phyloP scores from a whole-genome alignment of 92 coral and sea anemone species.

The Phenganax marumi region DNA sequence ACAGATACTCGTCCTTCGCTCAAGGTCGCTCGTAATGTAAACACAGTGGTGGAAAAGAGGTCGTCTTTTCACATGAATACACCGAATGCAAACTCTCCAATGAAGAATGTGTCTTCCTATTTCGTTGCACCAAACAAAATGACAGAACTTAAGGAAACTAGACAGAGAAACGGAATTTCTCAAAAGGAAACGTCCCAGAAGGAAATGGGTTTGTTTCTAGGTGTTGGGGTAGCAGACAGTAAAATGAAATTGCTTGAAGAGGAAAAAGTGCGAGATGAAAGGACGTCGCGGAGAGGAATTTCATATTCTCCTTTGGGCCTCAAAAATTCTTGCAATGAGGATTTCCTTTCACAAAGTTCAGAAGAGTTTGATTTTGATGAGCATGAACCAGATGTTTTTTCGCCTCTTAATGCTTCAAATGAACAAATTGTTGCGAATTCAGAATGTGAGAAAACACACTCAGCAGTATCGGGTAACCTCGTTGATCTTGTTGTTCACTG shows the following conservation, averaged over 20 bases:
- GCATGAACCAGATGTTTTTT: not conserved
- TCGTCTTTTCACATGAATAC: too few species aligned
- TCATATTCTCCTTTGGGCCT: not conserved
- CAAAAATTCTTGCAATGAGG: not conserved
- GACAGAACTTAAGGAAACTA: not conserved
- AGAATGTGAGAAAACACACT: not conserved
- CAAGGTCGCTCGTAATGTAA: too few species aligned
- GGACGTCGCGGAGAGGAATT: not conserved
- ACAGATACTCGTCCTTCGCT: too few species aligned
- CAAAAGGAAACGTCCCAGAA: not conserved
- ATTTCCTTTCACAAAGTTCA: slow-evolving; percentile 2
- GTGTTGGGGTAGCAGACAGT: too few species aligned
- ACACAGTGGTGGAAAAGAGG: too few species aligned
- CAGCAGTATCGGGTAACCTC: not conserved
- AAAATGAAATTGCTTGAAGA: too few species aligned
- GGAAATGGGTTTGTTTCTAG: not conserved
- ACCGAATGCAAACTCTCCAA: not conserved
- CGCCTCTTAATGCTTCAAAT: not conserved
- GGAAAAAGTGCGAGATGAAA: not conserved
- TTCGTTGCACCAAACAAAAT: not conserved
- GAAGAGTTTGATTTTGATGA: slow-evolving; percentile 46
- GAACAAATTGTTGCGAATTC: not conserved
- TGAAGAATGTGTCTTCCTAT: not conserved
- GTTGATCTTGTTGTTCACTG: slow-evolving; percentile 19
- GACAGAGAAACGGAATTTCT: not conserved